phyloP scores from a whole-genome alignment of 2,888 invertebrate species.

The Mamestra brassicae region DNA sequence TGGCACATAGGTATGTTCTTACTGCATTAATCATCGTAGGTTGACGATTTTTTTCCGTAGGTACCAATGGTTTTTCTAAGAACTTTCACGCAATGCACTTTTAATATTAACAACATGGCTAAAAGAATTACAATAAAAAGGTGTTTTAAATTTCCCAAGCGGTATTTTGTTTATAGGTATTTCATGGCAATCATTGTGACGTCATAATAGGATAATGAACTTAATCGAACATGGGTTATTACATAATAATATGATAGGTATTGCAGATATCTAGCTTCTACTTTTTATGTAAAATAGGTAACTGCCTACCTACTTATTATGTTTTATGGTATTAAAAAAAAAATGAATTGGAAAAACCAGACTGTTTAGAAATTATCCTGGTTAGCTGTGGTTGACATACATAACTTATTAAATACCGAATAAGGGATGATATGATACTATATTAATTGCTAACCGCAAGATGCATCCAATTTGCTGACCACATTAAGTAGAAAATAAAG shows the following conservation, averaged over 20 bases:
- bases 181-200: constrained; percentile 1
- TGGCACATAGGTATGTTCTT: not conserved
- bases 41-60: not conserved
- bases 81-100: constrained; percentile 8
- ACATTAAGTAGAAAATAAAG: constrained; percentile 4
- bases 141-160: constrained; percentile 16
- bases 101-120: not conserved
- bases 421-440: constrained; percentile 5
- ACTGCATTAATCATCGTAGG: not conserved
- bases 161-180: constrained; percentile 9
- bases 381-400: too few relatives aligned
- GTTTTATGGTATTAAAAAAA: constrained; percentile 23
- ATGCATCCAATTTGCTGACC: not conserved
- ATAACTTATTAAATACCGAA: not conserved
- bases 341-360: constrained; percentile 14
- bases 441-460: constrained; percentile 17
- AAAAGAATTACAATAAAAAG: not conserved
- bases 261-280: too few relatives aligned
- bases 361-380: not conserved
- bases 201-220: constrained; percentile 14
- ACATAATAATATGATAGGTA: not conserved
- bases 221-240: not conserved
- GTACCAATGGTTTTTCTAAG: not conserved
- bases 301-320: not conserved
- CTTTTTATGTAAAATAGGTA: constrained; percentile 5